Evolutionary conservation across 1,140 invertebrate species (phyloP).

Genomic region (Camponotus vicinus): DNA sequence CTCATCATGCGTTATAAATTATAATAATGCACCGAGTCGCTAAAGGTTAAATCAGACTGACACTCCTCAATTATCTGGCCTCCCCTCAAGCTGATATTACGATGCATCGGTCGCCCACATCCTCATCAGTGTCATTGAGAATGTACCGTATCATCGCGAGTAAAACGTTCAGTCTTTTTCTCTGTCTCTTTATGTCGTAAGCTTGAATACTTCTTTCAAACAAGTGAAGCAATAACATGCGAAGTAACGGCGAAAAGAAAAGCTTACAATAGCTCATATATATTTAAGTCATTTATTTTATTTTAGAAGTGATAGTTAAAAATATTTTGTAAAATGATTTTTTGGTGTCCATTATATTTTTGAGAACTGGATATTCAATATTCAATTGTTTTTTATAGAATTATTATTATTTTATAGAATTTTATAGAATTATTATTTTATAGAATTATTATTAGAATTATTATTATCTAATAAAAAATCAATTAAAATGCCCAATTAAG

Average conservation of each 20-base stretch:
- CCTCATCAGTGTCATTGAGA: conserved; percentile 66
- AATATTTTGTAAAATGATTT: background rate
- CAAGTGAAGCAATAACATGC: conserved; percentile 40
- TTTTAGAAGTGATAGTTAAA: background rate
- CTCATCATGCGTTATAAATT: conserved; percentile 72
- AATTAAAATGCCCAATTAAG: background rate
- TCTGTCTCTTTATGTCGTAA: background rate
- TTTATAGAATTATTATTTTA: too few species aligned
- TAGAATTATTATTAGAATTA: too few species aligned
- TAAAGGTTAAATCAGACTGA: conserved; percentile 78
- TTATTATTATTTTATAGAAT: background rate
- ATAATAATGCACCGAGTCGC: conserved; percentile 75
- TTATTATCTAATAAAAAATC: background rate
- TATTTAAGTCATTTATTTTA: background rate
- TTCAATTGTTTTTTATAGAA: background rate
- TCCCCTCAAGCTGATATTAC: conserved; percentile 68
- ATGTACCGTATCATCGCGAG: conserved; percentile 56
- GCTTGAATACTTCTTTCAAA: conserved; percentile 49
- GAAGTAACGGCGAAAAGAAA: conserved; percentile 26
- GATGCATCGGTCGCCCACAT: conserved; percentile 73
- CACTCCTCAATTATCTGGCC: conserved; percentile 78
- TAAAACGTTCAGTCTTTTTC: conserved; percentile 56
- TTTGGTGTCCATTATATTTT: too few species aligned
- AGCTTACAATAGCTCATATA: background rate
- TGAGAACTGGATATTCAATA: background rate